These are phyloP conservation scores for Cyphomyrus discorhynchus DNA, from an alignment of 2,113 vertebrate species.

Conservation along the genomic window DNA sequence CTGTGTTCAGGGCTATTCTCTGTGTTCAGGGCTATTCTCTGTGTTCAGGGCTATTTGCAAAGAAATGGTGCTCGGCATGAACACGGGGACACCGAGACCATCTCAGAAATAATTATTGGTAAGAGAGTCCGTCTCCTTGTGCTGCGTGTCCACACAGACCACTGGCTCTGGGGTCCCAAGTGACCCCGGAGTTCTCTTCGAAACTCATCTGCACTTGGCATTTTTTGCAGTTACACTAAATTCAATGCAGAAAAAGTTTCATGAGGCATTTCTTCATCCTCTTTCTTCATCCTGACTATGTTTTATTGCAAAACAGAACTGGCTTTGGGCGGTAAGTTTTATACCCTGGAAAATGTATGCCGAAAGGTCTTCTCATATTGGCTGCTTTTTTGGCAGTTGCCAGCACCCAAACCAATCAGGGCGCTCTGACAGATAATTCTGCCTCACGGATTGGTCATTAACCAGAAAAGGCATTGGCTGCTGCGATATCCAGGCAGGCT, in stretches of 20 bases:
- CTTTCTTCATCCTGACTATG: background rate
- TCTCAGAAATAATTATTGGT: background rate
- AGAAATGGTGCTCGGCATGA: background rate
- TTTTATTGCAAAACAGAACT: background rate
- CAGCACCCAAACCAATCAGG: background rate
- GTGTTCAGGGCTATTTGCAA: constrained; percentile 7
- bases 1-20: background rate
- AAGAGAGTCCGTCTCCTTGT: background rate
- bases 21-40: background rate
- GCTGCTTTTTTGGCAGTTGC: background rate
- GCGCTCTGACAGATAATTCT: constrained; percentile 38
- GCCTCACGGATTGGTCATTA: constrained; percentile 51
- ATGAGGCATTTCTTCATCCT: background rate
- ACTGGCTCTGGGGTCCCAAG: background rate
- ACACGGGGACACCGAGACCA: background rate
- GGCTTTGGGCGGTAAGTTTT: background rate
- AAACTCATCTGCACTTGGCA: background rate
- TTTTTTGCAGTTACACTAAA: background rate
- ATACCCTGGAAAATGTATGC: background rate
- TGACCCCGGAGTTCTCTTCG: background rate
- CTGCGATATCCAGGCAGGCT: constrained; percentile 18
- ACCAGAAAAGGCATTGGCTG: constrained; percentile 16
- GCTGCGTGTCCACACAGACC: background rate
- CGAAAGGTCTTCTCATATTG: background rate
- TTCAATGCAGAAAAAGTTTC: background rate